Evolutionary conservation across 1,140 invertebrate species (phyloP), one percentile per base, ranked within the genome.

Genomic region (Doryteuthis pealeii): DNA sequence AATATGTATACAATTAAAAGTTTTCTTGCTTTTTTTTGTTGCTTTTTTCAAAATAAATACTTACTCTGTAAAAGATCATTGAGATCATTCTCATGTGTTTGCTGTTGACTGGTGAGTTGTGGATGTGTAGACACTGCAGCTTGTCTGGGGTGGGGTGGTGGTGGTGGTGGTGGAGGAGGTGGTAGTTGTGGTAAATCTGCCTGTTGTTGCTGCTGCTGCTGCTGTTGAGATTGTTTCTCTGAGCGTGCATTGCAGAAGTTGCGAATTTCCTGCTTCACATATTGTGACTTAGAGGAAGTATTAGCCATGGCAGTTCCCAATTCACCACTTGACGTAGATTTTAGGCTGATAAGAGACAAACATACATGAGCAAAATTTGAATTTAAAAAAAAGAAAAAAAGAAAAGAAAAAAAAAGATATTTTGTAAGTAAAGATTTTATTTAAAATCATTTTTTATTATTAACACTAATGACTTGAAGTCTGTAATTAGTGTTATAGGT

Each of bases 191-290:
- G 69, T 70, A 74, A 73, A 26, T 75, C 76, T 65, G 77, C 77
- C 30, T 83, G 80, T 35, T 80, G 72, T 70, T 77, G 75, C 22
- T 74, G 74, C 58, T 73, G 70, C 40, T 76, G 80, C 58, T 74
- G 74, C 66, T 82, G 79, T 67, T 88, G 81, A 58, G 83, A 79
- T 28, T 87, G 87, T 76, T 91, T 91, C 76, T 92, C 92, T 22
- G 93, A 93, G 81, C 95, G 90, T 40, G 93, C 94, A 77, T 93
- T 94, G 74, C 96, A 94, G 74, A 94, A 92, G 28, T 94, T 94
- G 81, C 95, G 90, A 79, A 96, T 89, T 87, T 96, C 95, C 90
- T 96, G 94, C 83, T 94, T 91, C 76, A 96, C 94, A 88, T 93
- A 95, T 87, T 96, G 94, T 12, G 92, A 92, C 49, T 92, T 92